Evolutionary conservation across 2,797 vertebrate species (phyloP), one percentile per base, ranked within the genome.

Genomic region (Chloroceryle inda): DNA sequence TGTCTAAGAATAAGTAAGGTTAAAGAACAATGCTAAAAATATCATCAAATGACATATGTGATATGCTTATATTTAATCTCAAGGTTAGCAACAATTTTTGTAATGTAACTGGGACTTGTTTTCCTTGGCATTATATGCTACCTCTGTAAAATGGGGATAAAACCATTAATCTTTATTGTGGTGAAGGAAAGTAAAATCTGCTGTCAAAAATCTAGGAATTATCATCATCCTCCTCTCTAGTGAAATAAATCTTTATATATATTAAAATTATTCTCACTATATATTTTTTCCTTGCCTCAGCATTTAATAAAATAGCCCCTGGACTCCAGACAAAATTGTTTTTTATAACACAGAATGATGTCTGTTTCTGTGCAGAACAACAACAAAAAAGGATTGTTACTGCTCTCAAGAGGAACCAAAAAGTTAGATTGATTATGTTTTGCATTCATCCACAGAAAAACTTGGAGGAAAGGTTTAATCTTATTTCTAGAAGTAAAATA

Each of bases 371-470:
- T 45, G 49, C 29, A 83, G 62, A 79, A 74, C 8, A 92, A 81
- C 50, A 93, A 68, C 52, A 77, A 69, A 27, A 38, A 35, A 29
- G 38, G 6, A 53, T 71, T 15, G 33, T 74, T 85, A 29, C 29
- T 77, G 12, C 85, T 23, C 33, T 80, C 50, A 40, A 40, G 42
- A 90, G 59, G 61, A 86, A 89, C 42, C 3, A 22, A 69, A 93
- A 81, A 49, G 15, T 86, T 61, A 72, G 61, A 85, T 37, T 47
- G 72, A 84, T 95, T 86, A 79, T 37, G 5, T 89, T 92, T 93
- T 85, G 71, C 55, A 44, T 90, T 94, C 82, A 90, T 85, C 87
- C 73, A 76, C 33, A 92, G n/a, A 80, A 68, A 79, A 91, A 71
- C 15, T 76, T 95, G 75, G 86, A 94, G 29, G 35, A 71, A 82